Base-by-base conservation (phyloP, 2,113 vertebrate species). In the Lepisosteus osseus region DNA sequence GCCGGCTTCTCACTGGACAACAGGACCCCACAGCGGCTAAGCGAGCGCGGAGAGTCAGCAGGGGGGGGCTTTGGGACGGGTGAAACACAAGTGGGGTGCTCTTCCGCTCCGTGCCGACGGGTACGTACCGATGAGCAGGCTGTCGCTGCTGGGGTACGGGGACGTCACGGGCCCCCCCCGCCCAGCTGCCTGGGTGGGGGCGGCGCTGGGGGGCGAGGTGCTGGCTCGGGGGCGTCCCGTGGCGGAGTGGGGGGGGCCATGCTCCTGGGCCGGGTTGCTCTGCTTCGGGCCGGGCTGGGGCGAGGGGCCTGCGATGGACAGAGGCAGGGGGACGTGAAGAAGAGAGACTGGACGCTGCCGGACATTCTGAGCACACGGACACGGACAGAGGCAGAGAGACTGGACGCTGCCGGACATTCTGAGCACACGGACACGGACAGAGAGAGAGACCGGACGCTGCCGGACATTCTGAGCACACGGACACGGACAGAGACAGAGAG, bases 41-140 rank as follows among this genome's bases (percentile, higher is more conserved):
- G 15, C 0, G n/a, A 67, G 14, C 57, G 62, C n/a, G 74, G 84
- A 13, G 17, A 3, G 15, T 14, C 8, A 17, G 11, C 4, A 4
- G 42, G 43, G 2, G 62, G 13, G 14, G 54, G 29, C 29, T 29
- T 29, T 2, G 29, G 29, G 29, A 29, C 29, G 29, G 29, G 29
- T 29, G 29, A 29, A 17, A 17, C 15, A 17, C 15, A 17, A 17
- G 15, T 17, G 15, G 15, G 15, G 29, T 1, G 29, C 29, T 29
- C 29, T 29, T 29, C 29, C 29, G 29, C 29, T 29, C 29, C 2
- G 29, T 29, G 29, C 29, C 29, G 29, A 29, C 2, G 61, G 12
- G 59, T 45, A 84, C 94, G 80, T 87, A 97, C 95, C 86, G 0
- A 97, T 89, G 70, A 93, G 85, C 13, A 93, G 72, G 0, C 78